Base-by-base conservation (phyloP, 1,140 invertebrate genomes). In the Anagrus nilaparvatae region DNA sequence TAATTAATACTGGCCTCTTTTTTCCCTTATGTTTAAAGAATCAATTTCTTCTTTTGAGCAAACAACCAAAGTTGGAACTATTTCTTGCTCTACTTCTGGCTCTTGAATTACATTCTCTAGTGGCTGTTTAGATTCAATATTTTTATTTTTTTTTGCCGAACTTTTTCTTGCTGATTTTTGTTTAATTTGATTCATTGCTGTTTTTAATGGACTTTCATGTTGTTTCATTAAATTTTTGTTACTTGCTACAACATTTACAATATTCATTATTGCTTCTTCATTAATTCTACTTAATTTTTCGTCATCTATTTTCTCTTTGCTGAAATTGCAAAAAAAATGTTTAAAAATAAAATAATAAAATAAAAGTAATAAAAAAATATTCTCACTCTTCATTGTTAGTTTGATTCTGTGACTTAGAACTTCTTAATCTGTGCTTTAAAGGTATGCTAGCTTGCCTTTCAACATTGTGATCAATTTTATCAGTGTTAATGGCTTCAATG, bases 381-480 rank as follows among this genome's bases (percentile, higher is more conserved):
- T 56, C 58, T 8, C 55, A 52, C 10, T 59, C 52, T 5, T 37
- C 36, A 41, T 38, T 44, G 19, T 29, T 45, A 40, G 46, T 55
- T 39, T 58, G 55, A 38, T 59, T 51, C 35, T 48, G 53, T 1
- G 52, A 59, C n/a, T n/a, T n/a, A 36, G 58, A 61, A 50, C 56
- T 63, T 5, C 59, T 58, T 18, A 64, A 45, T 18, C 59, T 58
- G 7, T 61, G 59, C 31, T 63, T 63, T 1, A 63, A 36, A 5
- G 61, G 61, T 4, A 63, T 16, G 14, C 62, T 59, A 1, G 21
- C 44, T 28, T 44, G 33, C 3, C 21, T 4, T 21, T 28, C n/a
- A 19, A 14, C 37, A 7, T 16, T 43, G 5, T 40, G 10, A n/a
- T 19, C 34, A n/a, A 32, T 12, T 33, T 50, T 4, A 16, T 10